phyloP scores from a whole-genome alignment of 2,113 vertebrate genomes.

The Dipodomys ordii region DNA sequence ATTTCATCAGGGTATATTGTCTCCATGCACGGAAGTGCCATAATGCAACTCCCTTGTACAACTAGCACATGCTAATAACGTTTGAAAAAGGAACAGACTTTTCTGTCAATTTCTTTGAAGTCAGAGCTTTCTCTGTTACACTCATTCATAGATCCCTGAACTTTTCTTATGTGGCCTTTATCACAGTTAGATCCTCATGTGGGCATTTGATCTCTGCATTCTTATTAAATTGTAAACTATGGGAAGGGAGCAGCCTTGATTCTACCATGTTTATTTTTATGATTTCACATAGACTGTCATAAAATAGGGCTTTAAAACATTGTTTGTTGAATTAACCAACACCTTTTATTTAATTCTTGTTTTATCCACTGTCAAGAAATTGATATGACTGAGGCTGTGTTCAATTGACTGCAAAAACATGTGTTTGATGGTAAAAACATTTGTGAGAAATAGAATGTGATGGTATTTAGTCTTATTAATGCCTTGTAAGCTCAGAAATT shows the following conservation, averaged over 20 bases:
- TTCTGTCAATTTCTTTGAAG: not conserved
- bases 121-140: constrained; percentile 10
- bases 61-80: too few species aligned
- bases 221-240: not conserved
- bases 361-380: not conserved
- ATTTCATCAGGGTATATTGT: too few species aligned
- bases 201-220: constrained; percentile 15
- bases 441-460: constrained; percentile 9
- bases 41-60: too few species aligned
- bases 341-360: not conserved
- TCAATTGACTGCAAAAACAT: constrained; percentile 40
- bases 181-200: constrained; percentile 3
- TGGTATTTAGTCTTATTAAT: constrained; percentile 15
- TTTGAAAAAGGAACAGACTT: not conserved
- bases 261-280: not conserved
- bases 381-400: not conserved
- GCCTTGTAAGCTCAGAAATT: not conserved
- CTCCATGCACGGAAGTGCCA: too few species aligned
- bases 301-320: not conserved
- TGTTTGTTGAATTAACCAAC: constrained; percentile 49
- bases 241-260: not conserved
- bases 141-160: not conserved
- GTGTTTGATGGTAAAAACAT: not conserved
- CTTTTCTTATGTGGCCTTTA: not conserved
- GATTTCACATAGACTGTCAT: not conserved